Evolutionary conservation across 2,113 vertebrate genomes (phyloP).

Genomic region (Atherinomorus stipes): DNA sequence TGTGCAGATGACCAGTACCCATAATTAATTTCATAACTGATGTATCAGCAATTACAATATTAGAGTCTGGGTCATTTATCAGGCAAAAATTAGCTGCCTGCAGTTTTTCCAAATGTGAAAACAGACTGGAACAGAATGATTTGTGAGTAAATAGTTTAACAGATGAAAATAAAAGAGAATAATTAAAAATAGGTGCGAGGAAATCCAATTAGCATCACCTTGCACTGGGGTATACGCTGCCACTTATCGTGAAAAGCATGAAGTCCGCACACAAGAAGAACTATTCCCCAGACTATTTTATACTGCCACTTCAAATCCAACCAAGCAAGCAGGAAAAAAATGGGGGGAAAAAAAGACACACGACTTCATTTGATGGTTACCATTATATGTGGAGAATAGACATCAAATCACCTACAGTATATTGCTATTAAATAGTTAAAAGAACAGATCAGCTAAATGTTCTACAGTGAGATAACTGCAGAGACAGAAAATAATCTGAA

Average conservation of each 20-base stretch:
- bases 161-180: neutral
- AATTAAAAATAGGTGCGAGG: neutral
- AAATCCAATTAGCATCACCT: neutral
- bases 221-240: neutral
- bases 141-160: neutral
- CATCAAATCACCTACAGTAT: neutral
- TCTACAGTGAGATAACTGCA: conserved; percentile 8
- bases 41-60: conserved; percentile 10
- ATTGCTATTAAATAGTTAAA: neutral
- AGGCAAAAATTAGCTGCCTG: neutral
- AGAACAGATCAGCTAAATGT: neutral
- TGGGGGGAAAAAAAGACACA: neutral
- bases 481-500: conserved; percentile 20
- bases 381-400: neutral
- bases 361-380: neutral
- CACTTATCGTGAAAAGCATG: neutral
- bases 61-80: neutral
- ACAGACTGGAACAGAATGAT: neutral
- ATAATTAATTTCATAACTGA: neutral
- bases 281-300: no score
- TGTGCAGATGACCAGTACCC: neutral
- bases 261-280: no score
- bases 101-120: conserved; percentile 7
- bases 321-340: neutral
- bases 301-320: neutral